Base-by-base conservation (phyloP, 2,888 invertebrate species). In the Macrosiphum euphorbiae region DNA sequence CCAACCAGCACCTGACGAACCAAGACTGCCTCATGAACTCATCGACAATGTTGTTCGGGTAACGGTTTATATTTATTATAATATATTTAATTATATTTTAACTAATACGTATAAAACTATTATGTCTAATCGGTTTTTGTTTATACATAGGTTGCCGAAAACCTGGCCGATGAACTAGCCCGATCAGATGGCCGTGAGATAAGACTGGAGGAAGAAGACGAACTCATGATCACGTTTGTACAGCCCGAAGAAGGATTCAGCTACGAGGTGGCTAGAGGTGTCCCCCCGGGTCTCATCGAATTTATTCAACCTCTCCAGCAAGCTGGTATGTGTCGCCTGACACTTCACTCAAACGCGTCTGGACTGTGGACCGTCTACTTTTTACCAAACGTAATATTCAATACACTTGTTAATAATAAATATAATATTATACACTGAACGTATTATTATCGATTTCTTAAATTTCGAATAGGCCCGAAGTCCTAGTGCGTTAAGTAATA, bases 241-340 rank as follows among this genome's bases (percentile, higher is more conserved):
- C 97, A 99, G 94, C 99, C 99, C 1, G 99, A 99, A 95, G 99
- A 99, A 96, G 99, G 99, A 44, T 99, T 99, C 96, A 99, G 99
- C 95, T 99, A 99, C 95, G 99, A 99, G 96, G 98, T 99, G 94
- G 98, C 99, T 92, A 97, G 98, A 94, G 99, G 99, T 88, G 98
- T 99, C 94, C 99, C 99, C 61, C 98, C 99, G 1, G 95, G 98
- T 0, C 96, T 99, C 86, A 97, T 98, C 0, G 98, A 98, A 96
- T 98, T 98, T 95, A 96, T 98, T 78, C 97, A 97, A 95, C 98
- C 98, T 0, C 96, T 98, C 67, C 98, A 98, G 96, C 97, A 97
- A 91, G 98, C 98, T 58, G 98, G 98, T 20, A 97, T 99, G 95
- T 99, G 99, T 95, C 97, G 99, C 4, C 96, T 99, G 95, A 98